Percentiles rank a stretch among this genome's conserved stretches.
phyloP scores from a whole-genome alignment of 2,113 vertebrate genomes.

The Orycteropus afer region DNA sequence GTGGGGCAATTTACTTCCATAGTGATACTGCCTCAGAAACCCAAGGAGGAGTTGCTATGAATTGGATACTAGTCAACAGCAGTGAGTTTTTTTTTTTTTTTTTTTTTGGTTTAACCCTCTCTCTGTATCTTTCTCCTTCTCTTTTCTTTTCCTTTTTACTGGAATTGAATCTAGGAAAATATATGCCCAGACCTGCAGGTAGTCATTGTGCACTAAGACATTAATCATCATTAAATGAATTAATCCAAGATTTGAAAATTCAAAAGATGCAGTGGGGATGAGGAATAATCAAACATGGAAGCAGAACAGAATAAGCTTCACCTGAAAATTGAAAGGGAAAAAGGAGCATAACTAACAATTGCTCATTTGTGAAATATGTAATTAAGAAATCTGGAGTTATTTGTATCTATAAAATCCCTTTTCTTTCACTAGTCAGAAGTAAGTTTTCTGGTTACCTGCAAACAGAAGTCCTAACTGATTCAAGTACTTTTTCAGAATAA shows the following conservation, averaged over 20 bases:
- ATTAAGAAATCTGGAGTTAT: neutral
- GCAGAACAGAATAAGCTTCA: neutral
- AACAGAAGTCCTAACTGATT: neutral
- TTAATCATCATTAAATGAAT: neutral
- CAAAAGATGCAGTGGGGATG: neutral
- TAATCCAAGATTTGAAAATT: neutral
- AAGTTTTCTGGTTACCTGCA: neutral
- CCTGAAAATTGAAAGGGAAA: neutral
- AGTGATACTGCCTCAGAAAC: too few species aligned
- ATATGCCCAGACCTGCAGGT: neutral
- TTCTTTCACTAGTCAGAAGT: neutral
- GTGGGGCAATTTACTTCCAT: too few species aligned
- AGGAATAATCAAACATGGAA: neutral
- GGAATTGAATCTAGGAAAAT: accelerated
- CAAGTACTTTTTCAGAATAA: neutral
- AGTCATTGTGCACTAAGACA: neutral
- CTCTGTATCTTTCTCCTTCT: too few species aligned
- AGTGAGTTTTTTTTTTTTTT: too few species aligned
- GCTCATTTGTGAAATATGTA: neutral
- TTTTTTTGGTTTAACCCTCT: too few species aligned
- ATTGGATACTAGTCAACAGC: too few species aligned
- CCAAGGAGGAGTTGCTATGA: too few species aligned
- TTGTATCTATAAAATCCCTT: neutral
- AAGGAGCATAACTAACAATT: accelerated
- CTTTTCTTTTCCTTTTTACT: neutral